Base-by-base conservation (phyloP, 2,113 vertebrate species). In the Pandion haliaetus region DNA sequence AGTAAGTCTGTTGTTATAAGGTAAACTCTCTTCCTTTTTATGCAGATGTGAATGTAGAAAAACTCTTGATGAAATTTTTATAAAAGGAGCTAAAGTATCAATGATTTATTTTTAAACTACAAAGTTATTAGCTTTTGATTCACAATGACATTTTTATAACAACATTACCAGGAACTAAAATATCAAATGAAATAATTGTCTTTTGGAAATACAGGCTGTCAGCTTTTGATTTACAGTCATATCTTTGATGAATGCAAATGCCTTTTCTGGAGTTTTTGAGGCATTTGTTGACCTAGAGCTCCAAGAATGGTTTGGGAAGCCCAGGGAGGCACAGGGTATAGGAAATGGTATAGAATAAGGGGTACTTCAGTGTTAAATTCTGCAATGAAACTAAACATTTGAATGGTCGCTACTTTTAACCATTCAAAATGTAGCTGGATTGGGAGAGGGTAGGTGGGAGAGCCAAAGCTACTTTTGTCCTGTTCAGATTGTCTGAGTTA, bases 281-380 rank as follows among this genome's bases (percentile, higher is more conserved):
- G 25, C 10, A 16, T 81, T 49, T 65, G 11, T 34, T 13, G 8
- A 57, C 36, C 5, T 40, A 34, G 50, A 66, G 8, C 10, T 23
- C 29, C 14, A 90, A 65, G 14, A 71, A 38, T 19, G 6, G 13
- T 63, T 82, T 62, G 17, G 15, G 14, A 94, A 89, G 20, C 16
- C 4, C 28, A 28, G 49, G 7, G 10, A 24, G 12, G 6, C 6
- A 32, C 6, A 47, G 5, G 3, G 2, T 26, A 2, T 65, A 44
- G 31, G 28, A 79, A 59, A 76, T 2, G 3, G 21, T 26, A 13
- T 11, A 52, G 21, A 81, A 49, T 70, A 78, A 36, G 5, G 23
- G 1, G 4, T 24, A 74, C 58, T 49, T 57, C 5, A 6, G 8
- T 40, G 18, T 78, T 40, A 78, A 65, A 73, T 61, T 86, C 36